Base-by-base conservation (phyloP, 2,797 vertebrate genomes). In the Sebastes nivosus region DNA sequence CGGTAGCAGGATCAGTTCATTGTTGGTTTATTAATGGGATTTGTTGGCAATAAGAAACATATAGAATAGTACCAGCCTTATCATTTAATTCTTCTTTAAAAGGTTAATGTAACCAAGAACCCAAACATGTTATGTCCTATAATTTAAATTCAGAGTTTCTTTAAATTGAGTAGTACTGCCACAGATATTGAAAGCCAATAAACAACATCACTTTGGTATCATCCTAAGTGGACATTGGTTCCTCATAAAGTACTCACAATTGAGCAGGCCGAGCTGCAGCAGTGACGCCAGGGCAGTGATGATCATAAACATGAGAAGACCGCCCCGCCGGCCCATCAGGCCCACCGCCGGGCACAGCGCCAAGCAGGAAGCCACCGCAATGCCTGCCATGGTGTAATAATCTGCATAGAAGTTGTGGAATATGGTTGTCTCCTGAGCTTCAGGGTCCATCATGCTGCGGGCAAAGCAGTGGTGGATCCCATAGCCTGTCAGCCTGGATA, bases 391-490 rank as follows among this genome's bases (percentile, higher is more conserved):
- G 77, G 96, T 97, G 92, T 98, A 99, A 90, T 99, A 99, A 90
- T 98, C 96, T 0, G 95, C 96, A 3, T 98, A 99, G 95, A 99
- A 99, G 92, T 97, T 97, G 78, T 96, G 95, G 74, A 98, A 97
- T 46, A 97, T 96, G 0, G 95, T 95, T 80, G 95, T 96, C 80
- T 96, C 97, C 1, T 92, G 93, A 75, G 94, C 96, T 0, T 98
- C 97, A 6, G 94, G 96, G 78, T 95, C 92, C 97, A 98, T 97
- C 97, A 99, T 97, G 89, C 98, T 99, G 88, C 98, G 97, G 0
- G 97, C 98, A 77, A 99, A 99, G 86, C 98, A 99, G 95, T 99
- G 97, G 94, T 99, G 98, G 90, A 99, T 99, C 54, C 98, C 98
- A 0, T 96, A 99, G 7, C 98, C 98, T 0, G 98, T 98, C 61